Conservation (phyloP, 2,888 invertebrate genomes). For the Diaphora mendica region DNA sequence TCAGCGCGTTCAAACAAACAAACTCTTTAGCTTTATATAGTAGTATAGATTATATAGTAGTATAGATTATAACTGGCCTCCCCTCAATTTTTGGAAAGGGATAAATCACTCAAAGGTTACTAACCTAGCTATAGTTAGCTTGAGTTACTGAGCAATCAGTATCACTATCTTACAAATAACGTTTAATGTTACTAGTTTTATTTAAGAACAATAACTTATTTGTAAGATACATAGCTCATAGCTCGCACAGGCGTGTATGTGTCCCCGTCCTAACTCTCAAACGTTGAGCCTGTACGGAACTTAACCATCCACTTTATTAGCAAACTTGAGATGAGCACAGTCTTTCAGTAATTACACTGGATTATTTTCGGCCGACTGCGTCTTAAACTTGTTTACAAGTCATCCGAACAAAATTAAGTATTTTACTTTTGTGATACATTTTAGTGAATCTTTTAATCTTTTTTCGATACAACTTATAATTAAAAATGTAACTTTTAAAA, state of each 20-base stretch:
- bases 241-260: conserved; percentile 29
- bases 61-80: too few species aligned
- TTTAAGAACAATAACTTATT: not conserved
- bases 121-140: too few species aligned
- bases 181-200: not conserved
- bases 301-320: conserved; percentile 83
- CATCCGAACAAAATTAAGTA: conserved; percentile 45
- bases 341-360: conserved; percentile 82
- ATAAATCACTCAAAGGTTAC: too few species aligned
- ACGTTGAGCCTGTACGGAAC: conserved; percentile 63
- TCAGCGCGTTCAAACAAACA: too few species aligned
- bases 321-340: conserved; percentile 78
- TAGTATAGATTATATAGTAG: too few species aligned
- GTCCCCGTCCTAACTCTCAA: conserved; percentile 51
- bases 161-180: not conserved
- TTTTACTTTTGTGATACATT: conserved; percentile 42
- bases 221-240: not conserved
- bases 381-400: conserved; percentile 62
- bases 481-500: not conserved
- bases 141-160: not conserved
- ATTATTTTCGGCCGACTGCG: conserved; percentile 79
- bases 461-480: conserved; percentile 4
- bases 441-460: conserved; percentile 11
- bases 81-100: too few species aligned
- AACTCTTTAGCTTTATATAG: too few species aligned